Base-by-base conservation (phyloP, 2,888 invertebrate genomes). In the Phengaris alcon region DNA sequence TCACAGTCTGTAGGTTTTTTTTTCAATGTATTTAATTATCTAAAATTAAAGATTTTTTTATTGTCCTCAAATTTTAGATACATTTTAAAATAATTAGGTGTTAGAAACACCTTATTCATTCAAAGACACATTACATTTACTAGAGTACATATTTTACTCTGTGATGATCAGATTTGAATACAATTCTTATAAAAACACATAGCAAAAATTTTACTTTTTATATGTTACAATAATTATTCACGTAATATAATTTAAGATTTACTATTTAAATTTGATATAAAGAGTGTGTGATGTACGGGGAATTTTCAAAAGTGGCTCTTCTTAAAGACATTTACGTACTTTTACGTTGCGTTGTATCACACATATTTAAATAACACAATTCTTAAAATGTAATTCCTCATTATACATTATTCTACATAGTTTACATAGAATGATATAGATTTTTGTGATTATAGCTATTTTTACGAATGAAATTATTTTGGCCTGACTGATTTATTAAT, bases 231-330 rank as follows among this genome's bases (percentile, higher is more conserved):
- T 35, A 22, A 72, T 52, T 35, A 7, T 72, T 72, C 35, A 35
- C 15, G 35, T 72, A 35, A 35, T 52, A 52, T 72, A 35, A 72
- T 72, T 72, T 52, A 22, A 54, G 70, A 72, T 72, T 46, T 64
- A 64, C 59, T 64, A 10, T 64, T 35, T 35, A 64, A 35, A 64
- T 57, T 15, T 15, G 13, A 55, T 55, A 13, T 55, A 55, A 55
- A n/a, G 48, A 48, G 6, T 48, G 6, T 48, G 48, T 48, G 48
- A 48, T 48, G 48, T 48, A 8, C 8, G 35, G 4, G 2, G 2
- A 35, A 35, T 3, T 35, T 35, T 1, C 1, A 4, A 35, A 35
- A 22, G 22, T 22, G 35, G 35, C 35, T 35, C 35, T 35, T 35
- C 35, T 1, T 35, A 35, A 35, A 35, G 48, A 7, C 48, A 48